A percentile compares a stretch with the other conserved stretches of the same genome.
Conservation (phyloP, 2,113 vertebrate species). For the Nothoprocta perdicaria region DNA sequence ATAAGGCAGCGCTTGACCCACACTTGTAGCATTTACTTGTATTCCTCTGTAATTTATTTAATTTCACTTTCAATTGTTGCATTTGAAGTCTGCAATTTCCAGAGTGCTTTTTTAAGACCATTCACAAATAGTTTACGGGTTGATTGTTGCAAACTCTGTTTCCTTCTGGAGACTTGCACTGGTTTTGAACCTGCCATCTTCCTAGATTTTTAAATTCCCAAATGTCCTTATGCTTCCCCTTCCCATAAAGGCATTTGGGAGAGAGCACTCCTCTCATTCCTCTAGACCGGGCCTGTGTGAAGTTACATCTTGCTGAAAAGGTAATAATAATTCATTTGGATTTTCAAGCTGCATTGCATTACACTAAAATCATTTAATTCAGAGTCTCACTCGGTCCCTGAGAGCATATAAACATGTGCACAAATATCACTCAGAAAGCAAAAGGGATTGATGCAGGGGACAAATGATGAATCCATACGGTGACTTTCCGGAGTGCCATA, state of each 20-base stretch:
- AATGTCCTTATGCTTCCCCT: not conserved
- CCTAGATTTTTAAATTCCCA: not conserved
- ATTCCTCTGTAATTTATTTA: slow-evolving; percentile 42
- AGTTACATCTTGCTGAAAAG: not conserved
- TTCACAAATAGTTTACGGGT: slow-evolving; percentile 27
- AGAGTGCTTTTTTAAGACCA: not conserved
- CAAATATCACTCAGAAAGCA: not conserved
- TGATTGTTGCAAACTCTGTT: not conserved
- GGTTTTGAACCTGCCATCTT: not conserved
- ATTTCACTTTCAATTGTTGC: slow-evolving; percentile 48
- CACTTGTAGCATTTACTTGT: slow-evolving; percentile 29
- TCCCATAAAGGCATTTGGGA: not conserved
- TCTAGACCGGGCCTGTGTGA: not conserved
- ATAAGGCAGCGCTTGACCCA: slow-evolving; percentile 38
- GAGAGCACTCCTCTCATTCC: not conserved
- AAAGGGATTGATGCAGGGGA: not conserved
- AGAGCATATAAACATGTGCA: not conserved
- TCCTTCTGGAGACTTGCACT: slow-evolving; percentile 14
- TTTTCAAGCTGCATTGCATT: slow-evolving; percentile 30
- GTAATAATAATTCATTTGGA: slow-evolving; percentile 11
- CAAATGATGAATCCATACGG: slow-evolving; percentile 5
- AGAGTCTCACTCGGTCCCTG: not conserved
- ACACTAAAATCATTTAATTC: not conserved
- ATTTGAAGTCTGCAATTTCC: slow-evolving; percentile 42
- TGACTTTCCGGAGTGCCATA: slow-evolving; percentile 25